Evolutionary conservation across 2,113 vertebrate genomes (phyloP).

Genomic region (Phrynosoma blainvillii): DNA sequence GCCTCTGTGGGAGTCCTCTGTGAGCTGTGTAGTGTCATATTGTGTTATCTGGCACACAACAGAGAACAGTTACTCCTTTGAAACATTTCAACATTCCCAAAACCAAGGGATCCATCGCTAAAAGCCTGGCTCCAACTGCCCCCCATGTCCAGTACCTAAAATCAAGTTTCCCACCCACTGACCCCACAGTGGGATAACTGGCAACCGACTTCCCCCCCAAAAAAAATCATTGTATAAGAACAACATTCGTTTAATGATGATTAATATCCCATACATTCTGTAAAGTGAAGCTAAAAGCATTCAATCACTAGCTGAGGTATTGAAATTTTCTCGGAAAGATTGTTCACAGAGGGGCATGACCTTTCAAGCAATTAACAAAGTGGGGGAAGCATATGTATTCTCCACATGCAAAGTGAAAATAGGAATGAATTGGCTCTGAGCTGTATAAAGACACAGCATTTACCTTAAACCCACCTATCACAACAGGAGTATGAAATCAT

Average conservation of each 20-base stretch:
- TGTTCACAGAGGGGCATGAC: not conserved
- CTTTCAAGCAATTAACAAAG: constrained; percentile 21
- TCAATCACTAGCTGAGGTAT: not conserved
- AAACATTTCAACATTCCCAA: constrained; percentile 48
- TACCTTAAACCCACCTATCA: constrained; percentile 2
- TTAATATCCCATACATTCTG: constrained; percentile 43
- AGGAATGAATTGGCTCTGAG: not conserved
- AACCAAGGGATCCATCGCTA: constrained; percentile 59
- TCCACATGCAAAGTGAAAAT: constrained; percentile 3
- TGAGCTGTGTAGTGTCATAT: constrained; percentile 59
- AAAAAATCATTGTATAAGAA: constrained; percentile 52
- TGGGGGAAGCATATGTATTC: constrained; percentile 1
- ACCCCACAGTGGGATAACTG: constrained; percentile 45
- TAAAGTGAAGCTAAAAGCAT: constrained; percentile 54
- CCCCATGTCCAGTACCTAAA: constrained; percentile 49
- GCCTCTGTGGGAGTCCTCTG: constrained; percentile 55
- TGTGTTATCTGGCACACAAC: constrained; percentile 62
- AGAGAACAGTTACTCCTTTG: constrained; percentile 47
- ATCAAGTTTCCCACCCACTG: constrained; percentile 49
- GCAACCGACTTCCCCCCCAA: constrained; percentile 54
- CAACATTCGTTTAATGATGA: constrained; percentile 53
- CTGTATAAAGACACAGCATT: not conserved
- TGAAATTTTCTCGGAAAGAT: constrained; percentile 39
- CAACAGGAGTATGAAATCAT: constrained; percentile 1
- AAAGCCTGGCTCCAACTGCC: constrained; percentile 48